Evolutionary conservation across 2,797 vertebrate genomes (phyloP).

Genomic region (Etheostoma nigrum): DNA sequence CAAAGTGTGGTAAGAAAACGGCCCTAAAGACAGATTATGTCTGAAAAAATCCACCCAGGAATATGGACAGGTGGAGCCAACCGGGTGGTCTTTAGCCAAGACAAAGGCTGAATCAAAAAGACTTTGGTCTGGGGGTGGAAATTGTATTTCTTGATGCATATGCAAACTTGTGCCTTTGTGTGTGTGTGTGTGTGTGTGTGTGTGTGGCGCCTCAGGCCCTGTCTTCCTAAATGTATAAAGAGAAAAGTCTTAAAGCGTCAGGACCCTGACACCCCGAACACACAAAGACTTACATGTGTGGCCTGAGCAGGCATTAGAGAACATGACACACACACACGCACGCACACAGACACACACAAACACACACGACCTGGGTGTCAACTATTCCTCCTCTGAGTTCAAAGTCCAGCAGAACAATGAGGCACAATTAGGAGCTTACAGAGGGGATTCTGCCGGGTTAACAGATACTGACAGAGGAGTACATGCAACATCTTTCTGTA

Average conservation of each 20-base stretch:
- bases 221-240: constrained; percentile 61
- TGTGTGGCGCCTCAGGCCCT: constrained; percentile 46
- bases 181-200: constrained; percentile 8
- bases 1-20: constrained; percentile 29
- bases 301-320: constrained; percentile 53
- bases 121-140: constrained; percentile 17
- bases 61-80: constrained; percentile 56
- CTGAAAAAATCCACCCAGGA: constrained; percentile 31
- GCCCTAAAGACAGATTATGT: constrained; percentile 57
- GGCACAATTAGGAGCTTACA: constrained; percentile 84
- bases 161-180: constrained; percentile 24
- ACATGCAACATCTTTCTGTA: constrained; percentile 10
- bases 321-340: background rate
- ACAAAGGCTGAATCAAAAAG: constrained; percentile 27
- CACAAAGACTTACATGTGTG: constrained; percentile 73
- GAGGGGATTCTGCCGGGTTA: constrained; percentile 66
- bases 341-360: constrained; percentile 3
- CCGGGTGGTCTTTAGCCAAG: constrained; percentile 59
- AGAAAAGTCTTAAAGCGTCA: constrained; percentile 69
- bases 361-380: constrained; percentile 69
- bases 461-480: constrained; percentile 47
- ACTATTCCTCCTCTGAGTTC: constrained; percentile 73
- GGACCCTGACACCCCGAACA: constrained; percentile 72
- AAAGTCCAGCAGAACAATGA: constrained; percentile 84
- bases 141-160: constrained; percentile 30